phyloP scores from a whole-genome alignment of 2,888 invertebrate species.

The Acanthacorydalis orientalis region DNA sequence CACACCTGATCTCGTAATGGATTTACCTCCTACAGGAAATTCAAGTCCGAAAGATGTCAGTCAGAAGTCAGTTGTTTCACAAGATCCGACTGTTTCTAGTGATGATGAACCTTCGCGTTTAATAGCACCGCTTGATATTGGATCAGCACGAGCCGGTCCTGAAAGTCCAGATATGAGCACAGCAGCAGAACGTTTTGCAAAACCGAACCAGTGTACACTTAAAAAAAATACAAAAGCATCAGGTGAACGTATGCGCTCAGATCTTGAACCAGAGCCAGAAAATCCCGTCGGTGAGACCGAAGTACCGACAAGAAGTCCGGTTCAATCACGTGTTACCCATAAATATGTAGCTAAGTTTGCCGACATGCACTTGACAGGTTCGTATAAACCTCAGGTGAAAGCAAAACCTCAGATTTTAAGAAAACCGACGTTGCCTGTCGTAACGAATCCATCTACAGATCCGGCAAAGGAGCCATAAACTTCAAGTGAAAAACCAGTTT shows the following conservation, averaged over 20 bases:
- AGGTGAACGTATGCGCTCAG: conserved; percentile 17
- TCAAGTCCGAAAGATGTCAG: conserved; percentile 22
- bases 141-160: conserved; percentile 21
- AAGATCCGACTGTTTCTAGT: conserved; percentile 3
- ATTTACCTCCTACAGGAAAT: conserved; percentile 44
- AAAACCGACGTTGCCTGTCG: conserved; percentile 38
- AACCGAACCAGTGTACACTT: conserved; percentile 60
- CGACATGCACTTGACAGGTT: conserved; percentile 43
- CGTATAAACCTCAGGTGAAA: conserved; percentile 57
- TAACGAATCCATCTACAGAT: conserved; percentile 20
- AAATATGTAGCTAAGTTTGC: conserved; percentile 47
- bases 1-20: conserved; percentile 71
- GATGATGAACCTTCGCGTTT: neutral
- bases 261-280: conserved; percentile 19
- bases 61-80: conserved; percentile 21
- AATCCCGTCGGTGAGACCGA: conserved; percentile 10
- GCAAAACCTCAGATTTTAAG: conserved; percentile 68
- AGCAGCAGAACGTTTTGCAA: conserved; percentile 60
- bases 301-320: conserved; percentile 25
- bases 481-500: no score
- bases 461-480: neutral
- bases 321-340: conserved; percentile 41
- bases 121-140: conserved; percentile 11
- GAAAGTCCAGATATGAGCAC: conserved; percentile 51
- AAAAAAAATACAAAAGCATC: conserved; percentile 44